phyloP scores from a whole-genome alignment of 2,113 vertebrate species.

The Corythornis cristatus region DNA sequence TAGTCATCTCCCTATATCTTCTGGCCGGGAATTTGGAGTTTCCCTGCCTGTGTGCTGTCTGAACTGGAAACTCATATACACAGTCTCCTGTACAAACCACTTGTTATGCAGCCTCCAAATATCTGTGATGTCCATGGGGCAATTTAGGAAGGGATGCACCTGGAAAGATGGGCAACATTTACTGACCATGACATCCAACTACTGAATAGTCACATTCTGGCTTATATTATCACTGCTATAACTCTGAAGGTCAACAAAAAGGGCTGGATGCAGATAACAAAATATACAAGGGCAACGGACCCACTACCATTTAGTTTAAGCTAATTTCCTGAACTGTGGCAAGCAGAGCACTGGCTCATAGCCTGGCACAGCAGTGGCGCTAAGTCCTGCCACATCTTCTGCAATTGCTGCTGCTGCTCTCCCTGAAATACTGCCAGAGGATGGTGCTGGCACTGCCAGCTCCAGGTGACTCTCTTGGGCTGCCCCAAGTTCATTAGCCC shows the following conservation, averaged over 20 bases:
- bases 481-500: not conserved
- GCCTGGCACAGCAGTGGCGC: not conserved
- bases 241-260: not conserved
- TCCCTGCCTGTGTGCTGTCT: not conserved
- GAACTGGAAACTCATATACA: not conserved
- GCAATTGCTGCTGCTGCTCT: not conserved
- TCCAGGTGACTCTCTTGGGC: not conserved
- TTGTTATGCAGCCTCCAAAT: not conserved
- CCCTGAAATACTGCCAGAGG: fast-evolving
- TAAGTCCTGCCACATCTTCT: not conserved
- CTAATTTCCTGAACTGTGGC: not conserved
- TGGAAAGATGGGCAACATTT: not conserved
- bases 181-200: not conserved
- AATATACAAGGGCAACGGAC: not conserved
- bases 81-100: not conserved
- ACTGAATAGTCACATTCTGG: fast-evolving
- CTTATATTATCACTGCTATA: not conserved
- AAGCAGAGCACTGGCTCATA: not conserved
- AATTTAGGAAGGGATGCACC: not conserved
- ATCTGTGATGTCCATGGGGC: not conserved
- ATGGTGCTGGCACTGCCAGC: not conserved
- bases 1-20: not conserved
- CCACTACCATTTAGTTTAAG: not conserved
- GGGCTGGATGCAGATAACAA: not conserved
- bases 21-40: not conserved